A percentile compares a stretch with the other conserved stretches of the same genome.
Evolutionary conservation across 2,888 invertebrate species (phyloP).

Genomic region (Tanypteryx hageni): DNA sequence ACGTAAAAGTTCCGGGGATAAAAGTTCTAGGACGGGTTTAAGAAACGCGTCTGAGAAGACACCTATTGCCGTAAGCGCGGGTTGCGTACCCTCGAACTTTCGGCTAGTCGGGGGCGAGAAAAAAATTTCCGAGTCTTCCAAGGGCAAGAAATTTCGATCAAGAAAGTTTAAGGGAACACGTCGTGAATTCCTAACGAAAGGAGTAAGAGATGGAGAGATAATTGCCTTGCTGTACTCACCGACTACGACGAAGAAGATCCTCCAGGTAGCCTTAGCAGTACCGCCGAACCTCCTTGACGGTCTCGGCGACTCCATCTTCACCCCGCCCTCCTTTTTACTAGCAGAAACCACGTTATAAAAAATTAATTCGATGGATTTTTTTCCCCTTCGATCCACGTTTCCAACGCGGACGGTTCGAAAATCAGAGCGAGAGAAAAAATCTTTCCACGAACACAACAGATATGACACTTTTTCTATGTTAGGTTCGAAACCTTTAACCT

Average conservation of each 20-base stretch:
- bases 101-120: neutral
- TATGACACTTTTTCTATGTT: neutral
- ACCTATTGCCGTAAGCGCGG: neutral
- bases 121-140: neutral
- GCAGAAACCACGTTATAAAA: neutral
- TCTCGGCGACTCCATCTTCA: slow-evolving; percentile 57
- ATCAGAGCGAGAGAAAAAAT: neutral
- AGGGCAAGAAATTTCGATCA: neutral
- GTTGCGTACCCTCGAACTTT: neutral
- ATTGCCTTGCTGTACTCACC: slow-evolving; percentile 7
- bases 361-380: neutral
- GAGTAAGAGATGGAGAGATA: neutral
- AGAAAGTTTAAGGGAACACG: neutral
- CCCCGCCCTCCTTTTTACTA: neutral
- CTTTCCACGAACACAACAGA: neutral
- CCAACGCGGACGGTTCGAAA: neutral
- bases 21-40: too few species aligned
- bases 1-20: too few species aligned
- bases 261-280: slow-evolving; percentile 33
- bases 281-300: slow-evolving; percentile 50
- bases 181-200: too few species aligned
- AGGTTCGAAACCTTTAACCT: neutral
- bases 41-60: too few species aligned
- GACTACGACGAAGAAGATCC: slow-evolving; percentile 52
- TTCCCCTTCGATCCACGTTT: neutral